phyloP scores from a whole-genome alignment of 2,888 invertebrate species.

The Noctuana brunneofusca region DNA sequence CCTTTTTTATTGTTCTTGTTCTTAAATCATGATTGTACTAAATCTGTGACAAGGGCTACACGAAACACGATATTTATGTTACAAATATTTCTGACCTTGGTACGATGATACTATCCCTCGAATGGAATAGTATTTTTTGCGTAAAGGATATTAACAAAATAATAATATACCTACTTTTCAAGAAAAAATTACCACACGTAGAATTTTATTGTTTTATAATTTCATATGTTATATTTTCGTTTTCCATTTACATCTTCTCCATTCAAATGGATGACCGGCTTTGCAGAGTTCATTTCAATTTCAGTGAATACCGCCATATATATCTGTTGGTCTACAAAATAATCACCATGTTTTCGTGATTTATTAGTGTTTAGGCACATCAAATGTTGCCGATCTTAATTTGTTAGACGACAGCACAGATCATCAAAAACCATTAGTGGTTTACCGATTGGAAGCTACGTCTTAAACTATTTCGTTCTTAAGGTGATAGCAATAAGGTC shows the following conservation, averaged over 20 bases:
- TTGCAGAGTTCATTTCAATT: conserved; percentile 30
- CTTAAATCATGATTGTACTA: no score
- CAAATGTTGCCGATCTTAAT: conserved; percentile 58
- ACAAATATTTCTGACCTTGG: no score
- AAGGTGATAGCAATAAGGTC: not conserved
- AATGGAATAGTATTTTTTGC: no score
- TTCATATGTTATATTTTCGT: not conserved
- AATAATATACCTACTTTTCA: no score
- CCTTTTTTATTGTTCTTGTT: no score
- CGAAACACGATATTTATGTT: no score
- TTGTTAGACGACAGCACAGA: conserved; percentile 42
- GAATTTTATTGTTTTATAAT: no score
- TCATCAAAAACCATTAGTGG: conserved; percentile 30
- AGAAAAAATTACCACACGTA: no score
- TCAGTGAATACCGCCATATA: conserved; percentile 34
- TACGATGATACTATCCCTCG: no score
- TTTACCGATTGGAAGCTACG: not conserved
- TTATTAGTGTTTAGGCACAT: conserved; percentile 54
- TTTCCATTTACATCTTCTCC: not conserved
- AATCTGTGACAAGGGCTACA: no score
- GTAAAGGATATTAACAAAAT: no score
- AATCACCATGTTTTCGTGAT: conserved; percentile 61
- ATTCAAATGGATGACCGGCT: not conserved
- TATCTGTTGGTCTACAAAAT: conserved; percentile 53
- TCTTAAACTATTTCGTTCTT: not conserved